Conservation (phyloP, 2,113 vertebrate genomes). For the Cynopterus brachyotis region DNA sequence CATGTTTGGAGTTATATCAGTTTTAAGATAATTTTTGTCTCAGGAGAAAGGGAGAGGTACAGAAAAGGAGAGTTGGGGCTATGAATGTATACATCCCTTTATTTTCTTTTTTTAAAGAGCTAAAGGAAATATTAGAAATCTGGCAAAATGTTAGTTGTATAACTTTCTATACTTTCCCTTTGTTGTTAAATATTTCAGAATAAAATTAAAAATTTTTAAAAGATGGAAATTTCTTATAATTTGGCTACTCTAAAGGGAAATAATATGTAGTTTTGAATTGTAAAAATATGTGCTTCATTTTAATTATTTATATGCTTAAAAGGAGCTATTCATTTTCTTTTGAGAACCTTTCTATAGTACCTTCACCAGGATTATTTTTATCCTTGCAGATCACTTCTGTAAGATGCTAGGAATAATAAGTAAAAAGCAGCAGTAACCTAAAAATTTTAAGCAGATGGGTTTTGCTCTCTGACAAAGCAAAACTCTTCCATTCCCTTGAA, state of each 20-base stretch:
- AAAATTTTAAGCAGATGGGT: background rate
- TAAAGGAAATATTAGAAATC: background rate
- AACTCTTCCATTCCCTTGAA: background rate
- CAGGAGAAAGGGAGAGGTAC: background rate
- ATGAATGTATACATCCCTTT: background rate
- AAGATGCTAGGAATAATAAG: background rate
- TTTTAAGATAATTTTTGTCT: background rate
- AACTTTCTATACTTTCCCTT: background rate
- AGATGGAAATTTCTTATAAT: background rate
- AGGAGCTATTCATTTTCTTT: background rate
- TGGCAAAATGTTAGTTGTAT: background rate
- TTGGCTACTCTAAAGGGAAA: background rate
- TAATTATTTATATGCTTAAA: slow-evolving; percentile 13
- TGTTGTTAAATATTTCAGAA: background rate
- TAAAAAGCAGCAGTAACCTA: background rate
- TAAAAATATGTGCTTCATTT: background rate
- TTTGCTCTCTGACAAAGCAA: background rate
- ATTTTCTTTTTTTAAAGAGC: background rate
- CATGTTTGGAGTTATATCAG: background rate
- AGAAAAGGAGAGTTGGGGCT: background rate
- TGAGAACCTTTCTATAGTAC: background rate
- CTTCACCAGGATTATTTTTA: background rate
- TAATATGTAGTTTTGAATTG: background rate
- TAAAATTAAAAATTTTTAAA: background rate
- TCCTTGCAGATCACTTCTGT: background rate